Conservation (phyloP, 2,888 invertebrate genomes). For the Aphidoletes aphidimyza region DNA sequence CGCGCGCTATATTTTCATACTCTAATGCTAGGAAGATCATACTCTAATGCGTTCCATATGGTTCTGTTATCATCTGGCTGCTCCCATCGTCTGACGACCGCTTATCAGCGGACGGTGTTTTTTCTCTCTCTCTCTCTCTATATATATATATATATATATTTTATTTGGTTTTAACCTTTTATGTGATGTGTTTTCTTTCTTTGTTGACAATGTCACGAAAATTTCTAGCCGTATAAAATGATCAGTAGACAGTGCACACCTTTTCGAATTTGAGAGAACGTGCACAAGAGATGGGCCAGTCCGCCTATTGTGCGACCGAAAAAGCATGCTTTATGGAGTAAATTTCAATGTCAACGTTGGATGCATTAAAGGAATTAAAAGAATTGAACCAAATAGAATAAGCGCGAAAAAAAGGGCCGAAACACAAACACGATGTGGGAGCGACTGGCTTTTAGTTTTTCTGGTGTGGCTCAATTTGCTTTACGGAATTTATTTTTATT, state of each 20-base stretch:
- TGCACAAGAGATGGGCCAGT: neutral
- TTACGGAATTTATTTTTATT: neutral
- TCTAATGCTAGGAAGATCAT: no score
- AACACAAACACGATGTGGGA: constrained; percentile 47
- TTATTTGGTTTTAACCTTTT: neutral
- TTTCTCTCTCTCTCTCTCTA: no score
- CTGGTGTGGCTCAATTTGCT: constrained; percentile 52
- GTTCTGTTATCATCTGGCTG: neutral
- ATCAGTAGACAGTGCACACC: neutral
- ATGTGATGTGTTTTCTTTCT: neutral
- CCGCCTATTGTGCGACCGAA: neutral
- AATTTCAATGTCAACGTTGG: constrained; percentile 52
- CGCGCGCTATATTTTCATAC: no score
- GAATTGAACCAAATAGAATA: constrained; percentile 24
- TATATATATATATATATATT: neutral
- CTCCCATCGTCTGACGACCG: neutral
- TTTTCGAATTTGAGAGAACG: neutral
- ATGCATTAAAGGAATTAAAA: constrained; percentile 53
- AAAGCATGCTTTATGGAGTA: neutral
- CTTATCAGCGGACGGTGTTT: no score
- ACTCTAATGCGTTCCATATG: no score
- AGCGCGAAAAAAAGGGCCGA: neutral
- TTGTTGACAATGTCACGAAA: constrained; percentile 38
- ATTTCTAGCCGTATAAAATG: neutral
- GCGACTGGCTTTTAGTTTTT: constrained; percentile 1